Evolutionary conservation across 2,888 invertebrate genomes (phyloP), one percentile per base, ranked within the genome.

Genomic region (Ormyrus pomaceus): DNA sequence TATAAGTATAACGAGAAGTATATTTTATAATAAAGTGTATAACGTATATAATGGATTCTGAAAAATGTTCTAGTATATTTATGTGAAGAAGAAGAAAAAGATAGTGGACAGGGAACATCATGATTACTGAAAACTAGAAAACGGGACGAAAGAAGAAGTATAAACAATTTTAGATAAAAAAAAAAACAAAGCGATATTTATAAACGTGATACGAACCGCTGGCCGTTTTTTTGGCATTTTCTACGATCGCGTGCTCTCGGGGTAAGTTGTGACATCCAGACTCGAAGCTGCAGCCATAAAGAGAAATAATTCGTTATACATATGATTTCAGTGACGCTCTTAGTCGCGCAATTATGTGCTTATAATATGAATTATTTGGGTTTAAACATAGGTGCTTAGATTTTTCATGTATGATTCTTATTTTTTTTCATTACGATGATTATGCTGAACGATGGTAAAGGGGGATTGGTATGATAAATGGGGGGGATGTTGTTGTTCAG

Each of bases 191-290:
- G 66, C 72, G 45, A 70, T 72, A 78, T 71, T 79, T 70, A 79
- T 70, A 81, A 82, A 78, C 74, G 59, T 83, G 85, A 89, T 90
- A 89, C 89, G 88, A 90, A 89, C 89, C 90, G 88, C 87, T 88
- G 88, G 87, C 86, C 87, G 87, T 88, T 87, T 89, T 87, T 89
- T 88, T 86, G 88, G 86, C 89, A 89, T 90, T 89, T 89, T 90
- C 88, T 89, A 89, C 86, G 87, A 89, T 87, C 86, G 87, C 87
- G 88, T 86, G 87, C 86, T 87, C 88, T 87, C 86, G 87, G 86
- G 83, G 87, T 87, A 87, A 88, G 87, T 85, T 87, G 88, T 87
- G 87, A 87, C 88, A 89, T 89, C 89, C 89, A 88, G 88, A 86
- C 86, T 87, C 84, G 86, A 85, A 89, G 88, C 90, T 89, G 89